Evolutionary conservation across 2,113 vertebrate genomes (phyloP).

Genomic region (Pygoscelis adeliae): DNA sequence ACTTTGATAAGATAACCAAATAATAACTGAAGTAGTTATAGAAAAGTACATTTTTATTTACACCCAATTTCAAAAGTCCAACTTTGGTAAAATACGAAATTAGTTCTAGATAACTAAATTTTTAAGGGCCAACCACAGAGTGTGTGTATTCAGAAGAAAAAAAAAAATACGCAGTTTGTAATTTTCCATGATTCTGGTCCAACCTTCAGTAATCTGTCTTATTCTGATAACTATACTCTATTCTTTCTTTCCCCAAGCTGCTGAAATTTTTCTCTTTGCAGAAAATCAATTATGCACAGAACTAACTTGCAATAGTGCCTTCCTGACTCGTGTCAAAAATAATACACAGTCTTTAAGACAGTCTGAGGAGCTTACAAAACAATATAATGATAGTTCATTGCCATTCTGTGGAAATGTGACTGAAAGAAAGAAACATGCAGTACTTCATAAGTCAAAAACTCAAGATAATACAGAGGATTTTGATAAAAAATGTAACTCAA

Average conservation of each 20-base stretch:
- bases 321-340: neutral
- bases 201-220: neutral
- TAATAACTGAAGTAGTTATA: neutral
- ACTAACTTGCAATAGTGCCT: neutral
- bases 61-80: neutral
- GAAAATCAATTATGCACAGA: slow-evolving; percentile 36
- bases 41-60: neutral
- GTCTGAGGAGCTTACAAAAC: neutral
- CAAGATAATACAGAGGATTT: neutral
- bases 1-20: neutral
- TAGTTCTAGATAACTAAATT: neutral
- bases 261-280: slow-evolving; percentile 57
- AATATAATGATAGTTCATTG: neutral
- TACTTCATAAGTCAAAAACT: neutral
- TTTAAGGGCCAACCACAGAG: neutral
- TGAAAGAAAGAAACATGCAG: slow-evolving; percentile 53
- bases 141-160: neutral
- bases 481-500: neutral
- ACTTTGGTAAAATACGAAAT: neutral
- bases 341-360: neutral
- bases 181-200: neutral
- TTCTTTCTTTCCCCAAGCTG: neutral
- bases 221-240: neutral
- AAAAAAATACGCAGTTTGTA: neutral
- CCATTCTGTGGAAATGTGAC: neutral